Base-by-base conservation (phyloP, 2,888 invertebrate species). In the Harpalus rubripes region DNA sequence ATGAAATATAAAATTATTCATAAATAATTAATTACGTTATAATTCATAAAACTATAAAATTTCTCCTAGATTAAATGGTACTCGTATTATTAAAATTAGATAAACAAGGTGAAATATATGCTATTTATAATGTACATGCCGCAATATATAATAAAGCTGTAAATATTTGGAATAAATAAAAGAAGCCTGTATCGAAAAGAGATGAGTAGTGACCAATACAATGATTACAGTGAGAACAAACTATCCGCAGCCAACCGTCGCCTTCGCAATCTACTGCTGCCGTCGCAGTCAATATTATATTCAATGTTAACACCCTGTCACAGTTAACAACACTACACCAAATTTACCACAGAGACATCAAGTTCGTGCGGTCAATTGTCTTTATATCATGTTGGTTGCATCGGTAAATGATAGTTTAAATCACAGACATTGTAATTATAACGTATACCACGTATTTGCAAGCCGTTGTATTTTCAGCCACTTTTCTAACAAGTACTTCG, bases 371-470 rank as follows among this genome's bases (percentile, higher is more conserved):
- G 15, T 22, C 78, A 78, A 76, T 76, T 84, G 76, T 18, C 65
- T 63, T 78, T 78, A 78, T 78, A 84, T 76, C 83, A 83, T 76
- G 58, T 32, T 16, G 74, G 44, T 83, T 90, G 90, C 89, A 89
- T 87, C 86, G 86, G 87, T 87, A 87, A 86, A 86, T 87, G 86
- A 88, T 89, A 89, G 88, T 89, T 89, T 87, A 89, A 91, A 90
- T 90, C 90, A 90, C 90, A 91, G 90, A 90, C 91, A 89, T 89
- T 89, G 86, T 90, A 91, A 90, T 91, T 91, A 90, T 88, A 90
- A 89, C 88, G 89, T 89, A 91, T 91, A 91, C 90, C 90, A 90
- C 90, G 90, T 90, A 59, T 74, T 90, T 89, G 88, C 88, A 89
- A 90, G 90, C 89, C 89, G 89, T 89, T 90, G 90, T 90, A 90